These are phyloP conservation scores for Heterodera filipjevi DNA, from an alignment of 2,888 invertebrate genomes.

Conservation along the genomic window DNA sequence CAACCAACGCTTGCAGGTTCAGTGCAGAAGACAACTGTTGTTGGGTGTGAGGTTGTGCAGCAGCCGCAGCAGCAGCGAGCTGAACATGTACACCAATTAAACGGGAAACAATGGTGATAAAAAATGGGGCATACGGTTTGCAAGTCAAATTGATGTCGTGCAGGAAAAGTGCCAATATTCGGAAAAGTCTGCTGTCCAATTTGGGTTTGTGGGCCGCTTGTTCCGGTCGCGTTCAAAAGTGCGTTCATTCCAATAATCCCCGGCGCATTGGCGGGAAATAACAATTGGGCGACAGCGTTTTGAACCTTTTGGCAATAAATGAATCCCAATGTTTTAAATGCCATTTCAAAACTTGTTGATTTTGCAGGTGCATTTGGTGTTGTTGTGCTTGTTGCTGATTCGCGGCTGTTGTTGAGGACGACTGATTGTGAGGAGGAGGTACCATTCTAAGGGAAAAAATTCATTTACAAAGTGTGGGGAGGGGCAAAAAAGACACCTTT, in stretches of 20 bases:
- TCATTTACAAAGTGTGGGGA: too few relatives aligned
- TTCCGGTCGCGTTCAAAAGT: not conserved
- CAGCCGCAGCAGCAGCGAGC: not conserved
- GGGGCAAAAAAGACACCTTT: not conserved
- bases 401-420: not conserved
- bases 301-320: not conserved
- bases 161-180: not conserved
- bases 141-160: slow-evolving; percentile 26
- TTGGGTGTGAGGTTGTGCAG: too few relatives aligned
- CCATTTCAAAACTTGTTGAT: slow-evolving; percentile 21
- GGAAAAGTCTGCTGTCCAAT: not conserved
- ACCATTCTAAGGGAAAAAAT: not conserved
- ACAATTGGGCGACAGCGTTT: slow-evolving; percentile 25
- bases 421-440: not conserved
- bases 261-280: slow-evolving; percentile 2
- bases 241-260: not conserved
- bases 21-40: not conserved
- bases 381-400: slow-evolving; percentile 18
- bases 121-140: slow-evolving; percentile 12
- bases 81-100: not conserved
- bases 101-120: not conserved
- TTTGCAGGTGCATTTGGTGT: slow-evolving; percentile 26
- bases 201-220: not conserved
- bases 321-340: not conserved
- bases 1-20: slow-evolving; percentile 1